Evolutionary conservation across 2,797 vertebrate genomes (phyloP), one percentile per base, ranked within the genome.

Genomic region (Vultur gryphus): DNA sequence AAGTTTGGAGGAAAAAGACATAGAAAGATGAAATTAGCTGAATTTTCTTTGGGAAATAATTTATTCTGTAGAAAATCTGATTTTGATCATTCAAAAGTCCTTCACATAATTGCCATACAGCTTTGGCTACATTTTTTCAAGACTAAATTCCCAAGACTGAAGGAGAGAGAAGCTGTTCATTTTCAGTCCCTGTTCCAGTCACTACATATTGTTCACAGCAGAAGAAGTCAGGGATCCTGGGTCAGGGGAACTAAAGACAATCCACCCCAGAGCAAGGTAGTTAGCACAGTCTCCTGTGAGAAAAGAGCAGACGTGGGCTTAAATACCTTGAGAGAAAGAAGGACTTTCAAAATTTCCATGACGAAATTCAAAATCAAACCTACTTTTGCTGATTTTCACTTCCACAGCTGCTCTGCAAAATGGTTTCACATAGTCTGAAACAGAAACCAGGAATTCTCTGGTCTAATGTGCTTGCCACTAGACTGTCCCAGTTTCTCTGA

Each of bases 361-460:
- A 82, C 43, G 64, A 67, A 89, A 73, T 77, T 58, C 39, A 35
- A 91, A 66, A 64, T 23, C 87, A 70, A 67, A 31, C 29, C 39
- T 80, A 51, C 46, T 44, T 65, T 57, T 87, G 64, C 64, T 44
- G 66, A 31, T 72, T 93, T 87, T 77, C 59, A 55, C 52, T 92
- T 62, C 64, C 89, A 78, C 78, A 87, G 90, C 91, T 92, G 89
- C 87, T 95, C 79, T 93, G 87, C 65, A 85, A 95, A 92, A 69
- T 20, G 91, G 78, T 85, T 87, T 83, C 84, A 46, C 16, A 8
- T 2, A 14, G 44, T 10, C 37, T 75, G 80, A 70, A 73, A 55
- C 41, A 89, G 58, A 89, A 67, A 49, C 37, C 78, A 72, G 84
- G 88, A 90, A 58, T 71, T 61, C 75, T 93, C 52, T 71, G 67